Base-by-base conservation (phyloP, 2,888 invertebrate genomes). In the Caenorhabditis auriculariae region DNA sequence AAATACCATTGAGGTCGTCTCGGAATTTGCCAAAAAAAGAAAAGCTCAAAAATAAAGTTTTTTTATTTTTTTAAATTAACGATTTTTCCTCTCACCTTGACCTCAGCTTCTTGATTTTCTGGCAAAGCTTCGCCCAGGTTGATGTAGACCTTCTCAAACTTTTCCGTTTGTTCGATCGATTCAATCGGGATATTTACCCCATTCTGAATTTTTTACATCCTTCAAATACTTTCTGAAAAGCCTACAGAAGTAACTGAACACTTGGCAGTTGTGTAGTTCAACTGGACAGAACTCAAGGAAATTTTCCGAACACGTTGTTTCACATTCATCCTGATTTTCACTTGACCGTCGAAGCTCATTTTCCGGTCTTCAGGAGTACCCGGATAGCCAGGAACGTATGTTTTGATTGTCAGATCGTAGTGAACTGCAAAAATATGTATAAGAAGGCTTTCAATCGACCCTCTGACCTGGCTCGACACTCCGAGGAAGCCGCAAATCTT, bases 301-400 rank as follows among this genome's bases (percentile, higher is more conserved):
- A 78, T 72, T 38, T 62, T 65, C 32, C 50, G 58, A 2, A 75
- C 61, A 1, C 54, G 32, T 19, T 74, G 53, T 6, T 55, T 49
- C 5, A 73, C 69, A 26, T 57, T 50, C 43, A 78, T 52, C 37
- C 67, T 64, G 37, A 78, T 73, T 7, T 43, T n/a, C n/a, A n/a
- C 67, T 42, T 69, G 61, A 43, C 66, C 79, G 35, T 78, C 76
- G 41, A 77, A 77, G 6, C 76, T 80, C 21, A 80, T 75, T 28
- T 71, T 70, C 4, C 60, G 57, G n/a, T n/a, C n/a, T n/a, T n/a
- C n/a, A n/a, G 61, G 44, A 39, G 55, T 55, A 15, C 61, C 63
- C 2, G 61, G 75, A 47, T 74, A 78, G 4, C 79, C 79, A 7
- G 79, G 79, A 15, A 79, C 56, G 56, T 77, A 76, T 6, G 74